Evolutionary conservation across 1,140 invertebrate species (phyloP), one percentile per base, ranked within the genome.

Genomic region (Paracyclopina nana): DNA sequence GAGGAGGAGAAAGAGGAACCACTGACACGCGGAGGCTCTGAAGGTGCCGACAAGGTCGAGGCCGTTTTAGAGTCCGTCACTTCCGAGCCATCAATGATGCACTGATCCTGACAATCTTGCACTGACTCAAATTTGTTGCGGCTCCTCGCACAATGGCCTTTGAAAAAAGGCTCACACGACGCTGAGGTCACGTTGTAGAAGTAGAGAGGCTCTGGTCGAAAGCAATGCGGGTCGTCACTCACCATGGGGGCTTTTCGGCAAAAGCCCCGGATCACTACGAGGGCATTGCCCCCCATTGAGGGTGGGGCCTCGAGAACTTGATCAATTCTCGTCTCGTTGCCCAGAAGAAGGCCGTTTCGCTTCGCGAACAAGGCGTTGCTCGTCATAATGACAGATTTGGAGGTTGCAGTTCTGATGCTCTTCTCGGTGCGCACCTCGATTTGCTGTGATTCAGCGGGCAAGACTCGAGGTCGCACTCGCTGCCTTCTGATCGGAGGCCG

Each of bases 181-280:
- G 45, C 25, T 11, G 25, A 26, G 9, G 45, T 31, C 20, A 48
- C 45, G n/a, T 48, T 48, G 45, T 48, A 48, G 22, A 26, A 48
- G 22, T 25, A 48, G 20, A 48, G 25, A 48, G 45, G 45, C 5
- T 48, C 22, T 20, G 27, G 24, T 6, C 45, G n/a, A 1, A 1
- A n/a, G 25, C 45, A 48, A 12, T 28, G 16, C 20, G 45, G 45
- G 6, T 25, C 25, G 30, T 26, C 25, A 11, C 20, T 29, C 25
- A 16, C 14, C 3, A 29, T 16, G 3, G 45, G 45, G 5, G 45
- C 16, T 16, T 25, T 16, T 3, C 45, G 45, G 30, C 45, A 48
- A 18, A 48, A 48, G 45, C 25, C 30, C 18, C 28, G 45, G 2
- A 48, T 27, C 14, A 48, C 45, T 20, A 48, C 45, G 12, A 48